Base-by-base conservation (phyloP, 2,888 invertebrate species). In the Eupithecia exiguata region DNA sequence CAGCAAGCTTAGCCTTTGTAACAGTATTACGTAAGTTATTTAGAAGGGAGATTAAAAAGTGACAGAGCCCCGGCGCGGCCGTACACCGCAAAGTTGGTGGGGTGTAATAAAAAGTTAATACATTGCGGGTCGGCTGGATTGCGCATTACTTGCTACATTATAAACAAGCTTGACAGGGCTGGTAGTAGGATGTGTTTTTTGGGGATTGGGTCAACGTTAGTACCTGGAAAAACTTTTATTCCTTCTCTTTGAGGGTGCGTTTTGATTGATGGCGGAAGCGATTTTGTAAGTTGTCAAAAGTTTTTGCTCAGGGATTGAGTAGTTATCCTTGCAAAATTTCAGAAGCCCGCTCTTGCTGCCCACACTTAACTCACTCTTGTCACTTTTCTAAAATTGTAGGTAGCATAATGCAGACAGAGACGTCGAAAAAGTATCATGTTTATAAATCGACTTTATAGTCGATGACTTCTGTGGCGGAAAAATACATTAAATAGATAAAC, bases 61-160 rank as follows among this genome's bases (percentile, higher is more conserved):
- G 74, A 73, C 73, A 77, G 73, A 40, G 68, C 66, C 73, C 36
- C 72, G 85, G 82, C 81, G 88, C 84, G 87, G 84, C 86, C 80
- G 85, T 89, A 88, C 91, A 90, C 91, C 91, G 88, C 88, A 85
- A 92, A 92, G 89, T 92, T 92, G 86, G 90, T 89, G 85, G 86
- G 83, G 85, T 87, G 90, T 91, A 92, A 92, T 92, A 93, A 93
- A 93, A 93, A 93, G 92, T 92, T 92, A 90, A 91, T 91, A 91
- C 90, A 90, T 89, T 88, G 89, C 87, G 84, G 86, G 88, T 85
- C 86, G 89, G 87, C 88, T 82, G 90, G 90, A 91, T 91, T 90
- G 91, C 90, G 91, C 91, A 90, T 92, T 91, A 90, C 91, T 91
- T 88, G 91, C 89, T 93, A 93, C 91, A 93, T 93, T 93, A 93